Conservation (phyloP, 2,113 vertebrate genomes). For the Theristicus caerulescens region DNA sequence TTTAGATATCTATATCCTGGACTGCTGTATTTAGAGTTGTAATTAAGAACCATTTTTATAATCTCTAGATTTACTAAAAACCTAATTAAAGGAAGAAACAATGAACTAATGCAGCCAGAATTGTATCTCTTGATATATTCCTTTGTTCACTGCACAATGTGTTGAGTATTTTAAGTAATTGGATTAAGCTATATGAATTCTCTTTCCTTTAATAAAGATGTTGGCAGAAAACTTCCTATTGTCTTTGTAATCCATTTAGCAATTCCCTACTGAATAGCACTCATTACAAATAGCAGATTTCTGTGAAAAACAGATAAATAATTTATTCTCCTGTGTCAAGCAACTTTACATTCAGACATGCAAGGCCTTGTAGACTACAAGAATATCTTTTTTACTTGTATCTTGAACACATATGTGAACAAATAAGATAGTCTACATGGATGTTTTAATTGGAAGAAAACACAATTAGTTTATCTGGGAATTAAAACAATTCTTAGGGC, state of each 20-base stretch:
- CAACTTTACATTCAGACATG: not conserved
- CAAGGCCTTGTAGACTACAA: not conserved
- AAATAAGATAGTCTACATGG: not conserved
- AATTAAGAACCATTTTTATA: not conserved
- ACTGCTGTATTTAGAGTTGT: not conserved
- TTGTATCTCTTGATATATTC: not conserved
- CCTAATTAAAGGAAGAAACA: not conserved
- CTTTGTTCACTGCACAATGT: not conserved
- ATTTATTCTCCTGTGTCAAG: not conserved
- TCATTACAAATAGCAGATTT: not conserved
- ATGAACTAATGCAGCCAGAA: not conserved
- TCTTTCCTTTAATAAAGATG: slow-evolving; percentile 12
- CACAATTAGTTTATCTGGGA: not conserved
- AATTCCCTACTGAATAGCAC: not conserved
- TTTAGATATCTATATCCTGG: not conserved
- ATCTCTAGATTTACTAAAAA: not conserved
- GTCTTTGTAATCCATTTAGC: not conserved
- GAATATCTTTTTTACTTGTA: not conserved
- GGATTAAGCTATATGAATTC: not conserved
- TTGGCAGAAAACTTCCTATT: not conserved
- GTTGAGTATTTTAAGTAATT: not conserved
- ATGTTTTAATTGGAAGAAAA: not conserved
- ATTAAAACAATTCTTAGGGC: not conserved
- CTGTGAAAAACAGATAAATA: not conserved
- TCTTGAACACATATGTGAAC: not conserved